Conservation (phyloP, 2,888 invertebrate genomes). For the Sarcophaga rosellei region DNA sequence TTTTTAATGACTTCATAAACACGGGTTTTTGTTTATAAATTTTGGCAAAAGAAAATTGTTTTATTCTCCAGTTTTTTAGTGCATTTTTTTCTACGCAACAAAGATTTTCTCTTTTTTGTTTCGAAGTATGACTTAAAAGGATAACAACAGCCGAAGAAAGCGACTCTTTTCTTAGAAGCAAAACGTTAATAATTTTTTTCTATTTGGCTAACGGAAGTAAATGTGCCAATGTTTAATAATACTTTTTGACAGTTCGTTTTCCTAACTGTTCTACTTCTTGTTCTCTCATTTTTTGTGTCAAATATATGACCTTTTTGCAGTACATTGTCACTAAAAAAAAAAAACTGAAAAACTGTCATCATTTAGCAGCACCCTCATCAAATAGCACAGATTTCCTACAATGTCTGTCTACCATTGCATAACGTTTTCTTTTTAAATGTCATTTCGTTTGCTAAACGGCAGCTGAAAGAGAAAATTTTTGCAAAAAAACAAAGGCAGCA, state of each 20-base stretch:
- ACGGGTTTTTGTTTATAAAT: slow-evolving; percentile 18
- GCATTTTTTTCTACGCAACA: slow-evolving; percentile 41
- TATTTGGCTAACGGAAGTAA: background rate
- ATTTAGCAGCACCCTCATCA: slow-evolving; percentile 64
- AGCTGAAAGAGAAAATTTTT: slow-evolving; percentile 63
- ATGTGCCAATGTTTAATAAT: slow-evolving; percentile 37
- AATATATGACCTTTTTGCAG: slow-evolving; percentile 62
- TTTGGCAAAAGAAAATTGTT: slow-evolving; percentile 41
- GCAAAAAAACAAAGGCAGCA: slow-evolving; percentile 32
- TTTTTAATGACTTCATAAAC: slow-evolving; percentile 2
- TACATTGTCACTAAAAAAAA: background rate
- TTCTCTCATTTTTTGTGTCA: background rate
- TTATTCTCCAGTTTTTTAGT: slow-evolving; percentile 58
- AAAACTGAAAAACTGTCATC: slow-evolving; percentile 62
- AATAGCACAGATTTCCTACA: slow-evolving; percentile 10
- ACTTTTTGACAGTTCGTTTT: slow-evolving; percentile 62
- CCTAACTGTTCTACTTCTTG: background rate
- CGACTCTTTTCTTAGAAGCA: slow-evolving; percentile 30
- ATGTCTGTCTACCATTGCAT: background rate
- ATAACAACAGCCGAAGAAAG: background rate
- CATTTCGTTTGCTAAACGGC: slow-evolving; percentile 60
- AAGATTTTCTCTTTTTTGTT: background rate
- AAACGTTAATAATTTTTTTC: slow-evolving; percentile 25
- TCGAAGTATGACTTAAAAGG: slow-evolving; percentile 23
- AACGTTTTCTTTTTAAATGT: slow-evolving; percentile 48